Base-by-base conservation (phyloP, 1,140 invertebrate genomes). In the Leptinotarsa undecemlineata region DNA sequence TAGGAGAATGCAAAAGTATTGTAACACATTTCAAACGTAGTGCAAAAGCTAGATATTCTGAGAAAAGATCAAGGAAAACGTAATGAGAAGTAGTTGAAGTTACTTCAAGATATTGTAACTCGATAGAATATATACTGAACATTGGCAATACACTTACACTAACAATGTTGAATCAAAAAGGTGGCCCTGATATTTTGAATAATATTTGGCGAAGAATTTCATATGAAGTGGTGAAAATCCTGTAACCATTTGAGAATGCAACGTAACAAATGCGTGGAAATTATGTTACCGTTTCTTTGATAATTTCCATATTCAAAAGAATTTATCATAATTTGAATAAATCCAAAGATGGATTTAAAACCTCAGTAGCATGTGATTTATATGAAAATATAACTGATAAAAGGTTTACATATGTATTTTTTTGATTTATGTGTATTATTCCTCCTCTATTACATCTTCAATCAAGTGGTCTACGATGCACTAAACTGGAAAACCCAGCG, bases 281-380 rank as follows among this genome's bases (percentile, higher is more conserved):
- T 8, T 73, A 73, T 73, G 72, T 73, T 42, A 73, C 72, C 3
- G 60, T 73, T 0, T 51, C 64, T 48, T n/a, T 69, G 48, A 47
- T 74, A 19, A 74, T 74, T 42, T 5, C 66, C 2, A 20, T 74
- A 51, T 4, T 20, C 11, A 42, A 19, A 21, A n/a, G 72, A 8
- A 51, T 73, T 3, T 51, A 67, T 23, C 1, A n/a, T 48, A 42
- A 15, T 68, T 68, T 73, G 20, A 19, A 64, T 51, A 1, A 63
- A 51, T 17, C 2, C 21, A 51, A 15, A 15, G 20, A 15, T 17
- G 72, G 68, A 19, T 17, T 73, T 0, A 20, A 51, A 11, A 73
- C 26, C n/a, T 26, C 23, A 4, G 33, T n/a, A 51, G 72, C 60
- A 33, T 26, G 48, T 47, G 5, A 42, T 20, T 48, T 73, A 48